These are phyloP conservation scores for Umimayanthus chanpuru DNA, from an alignment of 92 coral and sea anemone species.

Conservation along the genomic window DNA sequence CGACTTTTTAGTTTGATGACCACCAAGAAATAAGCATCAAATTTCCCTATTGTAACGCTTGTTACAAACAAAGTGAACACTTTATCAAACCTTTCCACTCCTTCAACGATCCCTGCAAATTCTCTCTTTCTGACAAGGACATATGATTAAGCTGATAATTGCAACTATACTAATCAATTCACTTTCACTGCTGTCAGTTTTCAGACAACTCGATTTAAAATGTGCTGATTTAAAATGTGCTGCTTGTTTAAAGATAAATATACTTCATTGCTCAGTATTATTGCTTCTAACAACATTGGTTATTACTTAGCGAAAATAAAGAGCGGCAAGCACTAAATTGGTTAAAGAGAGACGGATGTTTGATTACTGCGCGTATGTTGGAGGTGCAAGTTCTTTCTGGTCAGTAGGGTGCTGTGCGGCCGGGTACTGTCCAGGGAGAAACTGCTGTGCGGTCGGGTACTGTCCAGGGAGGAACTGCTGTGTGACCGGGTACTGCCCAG, in stretches of 20 bases:
- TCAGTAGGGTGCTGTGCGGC: background rate
- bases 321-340: background rate
- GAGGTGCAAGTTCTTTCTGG: background rate
- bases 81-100: no score
- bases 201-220: background rate
- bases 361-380: background rate
- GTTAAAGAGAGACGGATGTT: background rate
- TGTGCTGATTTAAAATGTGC: background rate
- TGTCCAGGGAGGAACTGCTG: slow-evolving; percentile 1
- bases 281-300: background rate
- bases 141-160: no score
- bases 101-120: no score
- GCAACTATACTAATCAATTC: background rate
- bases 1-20: no score
- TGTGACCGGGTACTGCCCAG: no score
- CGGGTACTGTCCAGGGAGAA: slow-evolving; percentile 5
- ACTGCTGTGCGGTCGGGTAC: slow-evolving; percentile 1
- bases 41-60: no score
- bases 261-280: background rate
- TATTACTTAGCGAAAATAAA: background rate
- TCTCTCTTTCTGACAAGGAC: no score
- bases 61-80: no score
- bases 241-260: no score
- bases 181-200: background rate
- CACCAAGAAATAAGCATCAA: no score